These are phyloP conservation scores for Sphenopsis melanotis DNA, from an alignment of 2,797 vertebrate genomes.

Conservation along the genomic window DNA sequence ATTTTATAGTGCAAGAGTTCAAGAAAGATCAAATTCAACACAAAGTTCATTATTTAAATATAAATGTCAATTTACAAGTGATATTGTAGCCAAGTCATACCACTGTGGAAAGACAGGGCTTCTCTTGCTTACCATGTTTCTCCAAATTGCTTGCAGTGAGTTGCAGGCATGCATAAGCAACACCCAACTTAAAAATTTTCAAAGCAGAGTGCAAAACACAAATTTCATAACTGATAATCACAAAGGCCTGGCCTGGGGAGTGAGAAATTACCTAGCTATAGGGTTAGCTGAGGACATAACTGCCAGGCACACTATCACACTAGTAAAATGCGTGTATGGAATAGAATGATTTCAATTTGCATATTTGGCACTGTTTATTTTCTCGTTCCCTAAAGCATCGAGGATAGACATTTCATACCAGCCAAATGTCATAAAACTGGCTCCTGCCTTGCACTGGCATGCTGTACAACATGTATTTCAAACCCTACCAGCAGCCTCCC, in stretches of 20 bases:
- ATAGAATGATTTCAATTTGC: not conserved
- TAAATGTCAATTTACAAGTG: not conserved
- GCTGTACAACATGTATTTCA: conserved; percentile 17
- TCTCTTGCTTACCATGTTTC: not conserved
- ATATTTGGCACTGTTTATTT: not conserved
- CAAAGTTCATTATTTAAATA: not conserved
- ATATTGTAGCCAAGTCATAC: not conserved
- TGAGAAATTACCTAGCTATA: not conserved
- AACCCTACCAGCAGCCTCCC: not conserved
- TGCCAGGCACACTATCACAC: not conserved
- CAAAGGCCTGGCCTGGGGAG: not conserved
- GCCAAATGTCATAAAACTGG: conserved; percentile 20
- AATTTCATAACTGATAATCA: not conserved
- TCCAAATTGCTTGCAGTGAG: not conserved
- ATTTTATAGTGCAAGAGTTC: not conserved
- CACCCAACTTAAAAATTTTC: not conserved
- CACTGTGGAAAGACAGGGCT: not conserved
- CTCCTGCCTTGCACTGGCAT: not conserved
- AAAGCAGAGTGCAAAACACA: not conserved
- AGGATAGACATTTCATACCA: not conserved
- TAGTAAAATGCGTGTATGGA: not conserved
- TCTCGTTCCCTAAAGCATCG: not conserved
- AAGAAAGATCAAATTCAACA: not conserved
- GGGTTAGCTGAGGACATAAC: not conserved
- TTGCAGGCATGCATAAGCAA: not conserved